phyloP scores from a whole-genome alignment of 2,888 invertebrate genomes.

The Panzeria rudis region DNA sequence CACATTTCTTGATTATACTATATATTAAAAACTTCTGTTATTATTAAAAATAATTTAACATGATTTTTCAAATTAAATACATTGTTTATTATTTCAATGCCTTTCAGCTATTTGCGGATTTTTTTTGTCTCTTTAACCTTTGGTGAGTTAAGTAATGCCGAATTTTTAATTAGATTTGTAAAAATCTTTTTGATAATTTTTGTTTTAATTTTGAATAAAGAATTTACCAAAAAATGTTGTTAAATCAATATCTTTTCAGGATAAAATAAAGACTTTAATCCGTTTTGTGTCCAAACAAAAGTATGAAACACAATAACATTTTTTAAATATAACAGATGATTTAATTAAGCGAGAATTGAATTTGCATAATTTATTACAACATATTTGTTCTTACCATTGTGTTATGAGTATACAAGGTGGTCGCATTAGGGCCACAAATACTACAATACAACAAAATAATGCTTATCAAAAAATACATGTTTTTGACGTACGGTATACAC shows the following conservation, averaged over 20 bases:
- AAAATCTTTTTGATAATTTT: not conserved
- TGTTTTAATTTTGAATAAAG: constrained; percentile 6
- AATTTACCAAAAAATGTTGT: not conserved
- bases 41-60: constrained; percentile 33
- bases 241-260: not conserved
- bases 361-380: not conserved
- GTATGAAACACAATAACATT: not conserved
- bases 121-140: not conserved
- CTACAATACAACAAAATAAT: too few species aligned
- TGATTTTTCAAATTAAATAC: constrained; percentile 29
- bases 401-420: too few species aligned
- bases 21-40: constrained; percentile 48
- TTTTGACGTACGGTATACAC: too few species aligned
- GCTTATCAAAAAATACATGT: too few species aligned
- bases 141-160: not conserved
- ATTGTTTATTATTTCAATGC: constrained; percentile 10
- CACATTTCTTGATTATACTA: not conserved
- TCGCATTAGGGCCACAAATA: too few species aligned
- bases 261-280: not conserved
- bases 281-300: not conserved
- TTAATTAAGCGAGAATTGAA: not conserved
- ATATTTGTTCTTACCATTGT: not conserved
- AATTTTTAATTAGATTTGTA: not conserved
- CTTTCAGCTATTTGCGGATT: not conserved
- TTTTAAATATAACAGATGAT: not conserved